Base-by-base conservation (phyloP, 2,113 vertebrate genomes). In the Ondatra zibethicus region DNA sequence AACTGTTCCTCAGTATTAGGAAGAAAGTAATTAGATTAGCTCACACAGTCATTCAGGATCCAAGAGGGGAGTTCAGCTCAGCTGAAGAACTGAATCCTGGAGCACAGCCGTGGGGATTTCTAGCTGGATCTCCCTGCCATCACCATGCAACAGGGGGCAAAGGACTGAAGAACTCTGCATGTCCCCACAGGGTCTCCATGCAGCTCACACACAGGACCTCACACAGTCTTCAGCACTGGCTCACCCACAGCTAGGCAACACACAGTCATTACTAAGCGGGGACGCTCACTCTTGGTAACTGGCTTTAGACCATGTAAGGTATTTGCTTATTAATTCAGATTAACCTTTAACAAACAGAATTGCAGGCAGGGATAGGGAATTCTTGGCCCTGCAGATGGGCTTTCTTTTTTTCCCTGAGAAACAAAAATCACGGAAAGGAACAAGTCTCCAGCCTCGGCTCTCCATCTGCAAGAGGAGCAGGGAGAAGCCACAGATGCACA, bases 251-350 rank as follows among this genome's bases (percentile, higher is more conserved):
- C 50, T n/a, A 77, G 2, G 52, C 25, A 45, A 45, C n/a, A 42
- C 31, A 52, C 11, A 8, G 58, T 80, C 19, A 91, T 61, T 80
- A 89, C 47, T 27, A 75, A 97, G 39, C 39, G 65, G 9, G 86
- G 23, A 63, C 7, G 78, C 14, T 84, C 63, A 50, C 31, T 89
- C 31, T 73, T 81, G 61, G 29, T 80, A 87, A 78, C 7, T 39
- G 12, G 70, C 68, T 19, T 92, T 86, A 75, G 66, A 50, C 36
- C 68, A 52, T 75, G 63, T 72, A 87, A 80, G 10, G 29, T 58
- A 82, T 17, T 73, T 92, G n/a, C 23, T 87, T 80, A 92, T 90
- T 75, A 78, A 94, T 61, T 85, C 23, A 92, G 88, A 95, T 66
- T 58, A 55, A 95, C 90, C 75, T 93, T 87, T 52, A 65, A 73